Conservation (phyloP, 2,888 invertebrate genomes). For the Drosophila tripunctata region DNA sequence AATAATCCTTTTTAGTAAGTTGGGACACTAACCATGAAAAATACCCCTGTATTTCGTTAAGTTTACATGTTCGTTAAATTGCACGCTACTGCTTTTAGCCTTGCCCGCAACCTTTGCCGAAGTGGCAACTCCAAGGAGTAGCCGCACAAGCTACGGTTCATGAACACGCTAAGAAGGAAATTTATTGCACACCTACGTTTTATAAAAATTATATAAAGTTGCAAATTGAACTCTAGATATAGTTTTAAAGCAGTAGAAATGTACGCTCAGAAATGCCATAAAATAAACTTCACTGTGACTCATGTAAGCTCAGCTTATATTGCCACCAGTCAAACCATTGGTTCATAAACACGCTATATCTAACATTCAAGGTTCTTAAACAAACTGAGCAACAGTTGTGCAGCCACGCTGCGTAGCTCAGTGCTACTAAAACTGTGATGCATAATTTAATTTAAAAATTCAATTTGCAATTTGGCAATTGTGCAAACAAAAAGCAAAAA, state of each 20-base stretch:
- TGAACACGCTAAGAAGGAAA: too few species aligned
- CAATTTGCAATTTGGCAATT: slow-evolving; percentile 19
- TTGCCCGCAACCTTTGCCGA: neutral
- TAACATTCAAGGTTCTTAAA: neutral
- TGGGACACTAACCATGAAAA: too few species aligned
- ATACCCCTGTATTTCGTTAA: neutral
- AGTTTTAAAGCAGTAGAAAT: too few species aligned
- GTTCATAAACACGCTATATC: neutral
- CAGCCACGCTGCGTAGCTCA: neutral
- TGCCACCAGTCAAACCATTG: neutral
- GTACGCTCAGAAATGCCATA: too few species aligned
- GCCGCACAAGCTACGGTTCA: neutral
- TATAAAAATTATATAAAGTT: too few species aligned
- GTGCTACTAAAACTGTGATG: neutral
- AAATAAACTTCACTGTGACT: too few species aligned
- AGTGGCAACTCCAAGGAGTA: neutral
- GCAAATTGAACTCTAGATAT: too few species aligned
- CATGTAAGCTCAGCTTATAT: neutral
- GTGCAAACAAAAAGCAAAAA: neutral
- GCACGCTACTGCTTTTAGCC: neutral
- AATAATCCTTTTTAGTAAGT: too few species aligned
- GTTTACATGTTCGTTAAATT: neutral
- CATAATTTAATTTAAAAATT: slow-evolving; percentile 13
- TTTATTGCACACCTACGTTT: too few species aligned
- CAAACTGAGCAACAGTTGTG: neutral